Evolutionary conservation across 2,888 invertebrate species (phyloP).

Genomic region (Nebria brevicollis): DNA sequence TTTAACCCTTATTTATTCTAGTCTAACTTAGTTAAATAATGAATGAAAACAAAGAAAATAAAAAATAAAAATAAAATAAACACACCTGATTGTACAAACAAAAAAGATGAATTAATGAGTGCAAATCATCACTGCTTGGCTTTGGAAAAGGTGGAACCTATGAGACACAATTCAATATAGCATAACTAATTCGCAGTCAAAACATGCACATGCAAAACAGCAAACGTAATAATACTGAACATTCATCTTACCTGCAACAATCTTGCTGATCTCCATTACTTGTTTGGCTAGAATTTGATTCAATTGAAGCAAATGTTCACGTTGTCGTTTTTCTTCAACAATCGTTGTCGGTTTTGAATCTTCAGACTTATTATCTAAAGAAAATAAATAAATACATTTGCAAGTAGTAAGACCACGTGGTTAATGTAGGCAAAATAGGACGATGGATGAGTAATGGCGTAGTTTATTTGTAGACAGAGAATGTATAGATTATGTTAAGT

Average conservation of each 20-base stretch:
- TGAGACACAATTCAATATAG: slow-evolving; percentile 23
- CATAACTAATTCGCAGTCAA: slow-evolving; percentile 13
- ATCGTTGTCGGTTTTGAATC: slow-evolving; percentile 61
- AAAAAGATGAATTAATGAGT: background rate
- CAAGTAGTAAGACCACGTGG: background rate
- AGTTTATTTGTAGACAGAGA: too few relatives aligned
- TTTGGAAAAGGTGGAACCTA: slow-evolving; percentile 40
- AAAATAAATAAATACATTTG: slow-evolving; percentile 9
- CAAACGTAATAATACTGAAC: background rate
- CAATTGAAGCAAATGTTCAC: slow-evolving; percentile 88
- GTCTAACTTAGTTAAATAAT: background rate
- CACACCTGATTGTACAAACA: slow-evolving; percentile 48
- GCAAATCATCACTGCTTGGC: slow-evolving; percentile 40
- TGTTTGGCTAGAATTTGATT: slow-evolving; percentile 93
- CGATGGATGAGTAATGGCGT: too few relatives aligned
- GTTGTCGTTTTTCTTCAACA: slow-evolving; percentile 84
- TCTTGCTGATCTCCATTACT: slow-evolving; percentile 95
- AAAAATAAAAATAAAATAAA: slow-evolving; percentile 51
- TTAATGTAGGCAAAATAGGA: too few relatives aligned
- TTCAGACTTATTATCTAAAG: slow-evolving; percentile 53
- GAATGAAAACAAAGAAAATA: slow-evolving; percentile 49
- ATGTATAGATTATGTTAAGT: too few relatives aligned
- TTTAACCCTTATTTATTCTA: background rate
- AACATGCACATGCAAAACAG: background rate
- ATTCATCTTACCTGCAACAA: slow-evolving; percentile 85